These are phyloP conservation scores for Triops cancriformis DNA, from an alignment of 1,140 invertebrate species.

Conservation along the genomic window DNA sequence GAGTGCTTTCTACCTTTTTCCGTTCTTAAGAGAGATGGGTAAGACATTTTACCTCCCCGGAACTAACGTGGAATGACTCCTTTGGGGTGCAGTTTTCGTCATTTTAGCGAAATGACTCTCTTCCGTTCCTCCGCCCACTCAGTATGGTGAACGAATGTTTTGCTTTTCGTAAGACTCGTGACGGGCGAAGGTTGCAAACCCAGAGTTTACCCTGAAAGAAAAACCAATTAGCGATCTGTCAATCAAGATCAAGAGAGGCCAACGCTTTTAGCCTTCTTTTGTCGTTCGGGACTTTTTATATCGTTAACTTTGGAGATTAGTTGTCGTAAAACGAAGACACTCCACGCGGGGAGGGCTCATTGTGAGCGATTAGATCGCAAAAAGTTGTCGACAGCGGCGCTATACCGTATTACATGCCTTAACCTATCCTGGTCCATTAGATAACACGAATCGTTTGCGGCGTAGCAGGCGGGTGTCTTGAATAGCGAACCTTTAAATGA, in stretches of 20 bases:
- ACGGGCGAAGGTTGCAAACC: no score
- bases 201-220: neutral
- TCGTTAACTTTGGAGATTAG: neutral
- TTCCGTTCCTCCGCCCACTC: neutral
- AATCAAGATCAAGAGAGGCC: neutral
- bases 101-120: neutral
- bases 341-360: neutral
- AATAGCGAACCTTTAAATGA: no score
- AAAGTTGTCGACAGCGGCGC: no score
- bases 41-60: neutral
- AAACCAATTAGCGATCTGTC: slow-evolving; percentile 10
- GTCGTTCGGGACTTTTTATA: neutral
- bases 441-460: no score
- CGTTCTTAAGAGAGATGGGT: neutral
- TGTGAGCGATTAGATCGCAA: no score
- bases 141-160: neutral
- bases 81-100: neutral
- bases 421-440: no score
- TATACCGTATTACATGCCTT: no score
- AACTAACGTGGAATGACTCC: neutral
- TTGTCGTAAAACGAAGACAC: neutral
- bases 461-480: no score
- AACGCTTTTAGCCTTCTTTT: neutral
- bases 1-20: neutral
- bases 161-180: no score